phyloP scores from a whole-genome alignment of 2,888 invertebrate genomes.

The Zaprionus obscuricornis region DNA sequence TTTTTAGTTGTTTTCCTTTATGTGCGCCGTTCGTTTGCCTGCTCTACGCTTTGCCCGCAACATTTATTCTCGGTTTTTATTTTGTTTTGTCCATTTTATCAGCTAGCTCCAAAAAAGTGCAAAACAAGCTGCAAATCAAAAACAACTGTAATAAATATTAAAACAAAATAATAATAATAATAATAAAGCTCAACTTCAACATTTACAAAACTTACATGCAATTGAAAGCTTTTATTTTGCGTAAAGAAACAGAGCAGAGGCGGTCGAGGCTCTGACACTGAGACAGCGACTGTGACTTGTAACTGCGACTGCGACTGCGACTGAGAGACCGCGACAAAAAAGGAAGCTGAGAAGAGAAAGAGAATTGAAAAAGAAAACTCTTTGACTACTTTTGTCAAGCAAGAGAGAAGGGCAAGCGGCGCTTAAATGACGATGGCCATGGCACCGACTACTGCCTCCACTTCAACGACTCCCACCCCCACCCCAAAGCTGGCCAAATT shows the following conservation, averaged over 20 bases:
- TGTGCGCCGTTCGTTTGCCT: slow-evolving; percentile 56
- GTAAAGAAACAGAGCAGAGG: slow-evolving; percentile 7
- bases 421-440: slow-evolving; percentile 57
- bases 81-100: slow-evolving; percentile 64
- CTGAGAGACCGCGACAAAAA: not conserved
- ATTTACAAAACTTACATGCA: slow-evolving; percentile 67
- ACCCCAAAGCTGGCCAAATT: slow-evolving; percentile 62
- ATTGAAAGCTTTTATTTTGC: slow-evolving; percentile 37
- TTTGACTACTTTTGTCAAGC: too few species aligned
- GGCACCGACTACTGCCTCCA: slow-evolving; percentile 37
- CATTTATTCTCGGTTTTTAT: slow-evolving; percentile 61
- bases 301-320: slow-evolving; percentile 8
- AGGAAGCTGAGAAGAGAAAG: too few species aligned
- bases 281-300: slow-evolving; percentile 20
- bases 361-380: too few species aligned
- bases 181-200: slow-evolving; percentile 50
- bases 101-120: slow-evolving; percentile 70
- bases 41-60: slow-evolving; percentile 53
- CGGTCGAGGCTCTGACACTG: slow-evolving; percentile 20
- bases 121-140: slow-evolving; percentile 48
- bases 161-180: slow-evolving; percentile 14
- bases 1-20: slow-evolving; percentile 58
- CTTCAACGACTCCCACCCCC: slow-evolving; percentile 15
- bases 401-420: too few species aligned
- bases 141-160: slow-evolving; percentile 31